These are phyloP conservation scores for Corella eumyota DNA, from an alignment of 23 tunicate species.

Conservation along the genomic window DNA sequence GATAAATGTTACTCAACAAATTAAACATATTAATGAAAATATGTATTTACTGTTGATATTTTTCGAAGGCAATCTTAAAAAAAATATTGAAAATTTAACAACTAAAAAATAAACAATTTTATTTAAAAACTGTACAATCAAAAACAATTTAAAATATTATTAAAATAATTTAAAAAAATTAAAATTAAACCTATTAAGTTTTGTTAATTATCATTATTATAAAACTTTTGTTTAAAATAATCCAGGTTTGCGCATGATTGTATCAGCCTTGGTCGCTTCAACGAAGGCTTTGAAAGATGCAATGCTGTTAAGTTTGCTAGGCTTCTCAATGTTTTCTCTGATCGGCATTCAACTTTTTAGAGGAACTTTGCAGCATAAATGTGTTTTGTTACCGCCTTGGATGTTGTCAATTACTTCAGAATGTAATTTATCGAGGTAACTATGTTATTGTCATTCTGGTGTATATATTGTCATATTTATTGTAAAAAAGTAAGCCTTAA, in stretches of 20 bases:
- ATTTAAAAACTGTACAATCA: not conserved
- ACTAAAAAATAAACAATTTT: too few species aligned
- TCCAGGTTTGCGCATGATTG: conserved; percentile 77
- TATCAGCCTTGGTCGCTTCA: conserved; percentile 76
- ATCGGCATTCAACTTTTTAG: conserved; percentile 69
- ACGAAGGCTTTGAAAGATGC: conserved; percentile 85
- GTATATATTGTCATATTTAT: not conserved
- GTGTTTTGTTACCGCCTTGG: conserved; percentile 58
- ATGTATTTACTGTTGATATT: not conserved
- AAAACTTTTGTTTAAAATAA: not conserved
- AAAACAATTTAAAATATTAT: not conserved
- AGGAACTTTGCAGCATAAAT: conserved; percentile 64
- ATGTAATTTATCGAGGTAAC: not conserved
- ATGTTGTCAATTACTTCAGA: conserved; percentile 7
- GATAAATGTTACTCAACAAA: not conserved
- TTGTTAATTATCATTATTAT: too few species aligned
- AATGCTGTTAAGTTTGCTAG: conserved; percentile 60
- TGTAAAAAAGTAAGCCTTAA: not conserved
- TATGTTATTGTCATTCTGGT: not conserved
- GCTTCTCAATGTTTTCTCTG: conserved; percentile 83
- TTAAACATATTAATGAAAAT: not conserved
- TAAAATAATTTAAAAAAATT: too few species aligned
- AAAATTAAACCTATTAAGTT: too few species aligned
- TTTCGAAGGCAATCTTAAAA: too few species aligned
- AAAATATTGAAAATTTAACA: too few species aligned